These are phyloP conservation scores for Ceuthmochares aereus DNA, from an alignment of 2,113 vertebrate species.

Conservation along the genomic window DNA sequence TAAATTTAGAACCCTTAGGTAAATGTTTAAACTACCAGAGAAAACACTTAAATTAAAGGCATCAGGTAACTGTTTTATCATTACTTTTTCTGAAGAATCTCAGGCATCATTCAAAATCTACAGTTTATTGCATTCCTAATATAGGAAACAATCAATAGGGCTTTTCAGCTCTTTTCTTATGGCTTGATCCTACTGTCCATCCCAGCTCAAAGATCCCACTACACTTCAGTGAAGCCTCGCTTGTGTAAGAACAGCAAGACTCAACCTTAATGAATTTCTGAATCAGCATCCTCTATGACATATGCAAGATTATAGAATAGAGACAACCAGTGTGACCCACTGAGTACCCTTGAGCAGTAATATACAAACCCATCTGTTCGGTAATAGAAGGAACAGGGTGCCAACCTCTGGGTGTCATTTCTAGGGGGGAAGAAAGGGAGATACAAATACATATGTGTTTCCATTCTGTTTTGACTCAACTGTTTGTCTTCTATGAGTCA, in stretches of 20 bases:
- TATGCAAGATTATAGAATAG: neutral
- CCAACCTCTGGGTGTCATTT: neutral
- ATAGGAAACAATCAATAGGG: conserved; percentile 16
- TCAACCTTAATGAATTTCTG: neutral
- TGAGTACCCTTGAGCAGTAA: neutral
- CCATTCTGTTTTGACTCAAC: neutral
- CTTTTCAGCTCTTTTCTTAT: conserved; percentile 4
- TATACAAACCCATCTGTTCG: neutral
- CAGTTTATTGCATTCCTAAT: neutral
- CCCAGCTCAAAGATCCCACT: neutral
- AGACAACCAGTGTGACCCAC: neutral
- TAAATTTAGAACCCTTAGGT: conserved; percentile 42
- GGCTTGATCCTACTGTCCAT: conserved; percentile 28
- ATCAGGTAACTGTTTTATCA: neutral
- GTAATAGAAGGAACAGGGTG: neutral
- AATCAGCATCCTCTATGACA: neutral
- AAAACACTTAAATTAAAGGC: neutral
- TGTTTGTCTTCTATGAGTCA: neutral
- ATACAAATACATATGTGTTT: neutral
- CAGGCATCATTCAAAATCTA: conserved; percentile 8
- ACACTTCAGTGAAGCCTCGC: neutral
- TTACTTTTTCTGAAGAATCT: neutral
- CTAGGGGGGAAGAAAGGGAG: neutral
- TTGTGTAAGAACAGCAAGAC: neutral
- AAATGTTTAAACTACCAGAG: neutral